Base-by-base conservation (phyloP, 2,888 invertebrate species). In the Leptogaster cylindrica region DNA sequence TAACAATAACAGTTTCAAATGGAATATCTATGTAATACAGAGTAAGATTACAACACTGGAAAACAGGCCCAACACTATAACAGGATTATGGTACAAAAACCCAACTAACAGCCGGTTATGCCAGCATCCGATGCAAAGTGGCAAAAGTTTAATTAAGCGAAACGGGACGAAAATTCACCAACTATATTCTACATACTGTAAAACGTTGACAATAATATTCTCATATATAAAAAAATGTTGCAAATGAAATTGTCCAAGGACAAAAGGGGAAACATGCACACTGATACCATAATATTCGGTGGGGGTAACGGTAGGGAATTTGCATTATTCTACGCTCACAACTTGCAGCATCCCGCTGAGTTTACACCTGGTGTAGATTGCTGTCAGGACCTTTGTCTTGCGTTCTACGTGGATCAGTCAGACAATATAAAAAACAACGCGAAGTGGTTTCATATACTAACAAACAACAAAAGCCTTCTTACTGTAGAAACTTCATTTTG, bases 131-230 rank as follows among this genome's bases (percentile, higher is more conserved):
- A n/a, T n/a, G n/a, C n/a, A n/a, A n/a, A n/a, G n/a, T n/a, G 12
- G 20, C 31, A 10, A 52, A 52, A 52, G 31, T 31, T 52, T 52
- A 52, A 52, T 52, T 52, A 52, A 52, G 31, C 52, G 52, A 31
- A 52, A 52, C 33, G 18, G 20, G 28, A 16, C 6, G 33, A 52
- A 52, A 52, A 52, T 18, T 16, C 16, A 20, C 16, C 31, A 52
- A 31, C 52, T 33, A 18, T 31, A 33, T 28, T 16, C 52, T 18
- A 52, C 33, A 52, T 8, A 52, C 28, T 33, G n/a, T 20, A 31
- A 28, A n/a, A 52, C n/a, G 33, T n/a, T 20, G 33, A 31, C 33
- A 52, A 52, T 52, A 52, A 33, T 31, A 52, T 52, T 52, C 18
- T n/a, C 31, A 3, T n/a, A n/a, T n/a, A n/a, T n/a, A n/a, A n/a